Conservation (phyloP, 2,888 invertebrate genomes). For the Drosophila aldrichi region DNA sequence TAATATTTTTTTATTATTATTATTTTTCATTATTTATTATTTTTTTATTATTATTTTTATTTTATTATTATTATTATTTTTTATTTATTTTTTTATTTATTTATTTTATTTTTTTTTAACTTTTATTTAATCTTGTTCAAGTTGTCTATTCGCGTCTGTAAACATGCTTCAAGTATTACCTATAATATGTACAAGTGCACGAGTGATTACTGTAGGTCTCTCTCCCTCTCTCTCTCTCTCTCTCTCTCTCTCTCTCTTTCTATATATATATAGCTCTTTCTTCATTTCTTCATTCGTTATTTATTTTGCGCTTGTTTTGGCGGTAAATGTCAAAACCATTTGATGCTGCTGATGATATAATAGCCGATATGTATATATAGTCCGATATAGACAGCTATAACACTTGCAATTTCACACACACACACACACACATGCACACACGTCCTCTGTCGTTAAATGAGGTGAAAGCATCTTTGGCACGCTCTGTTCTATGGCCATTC, state of each 20-base stretch:
- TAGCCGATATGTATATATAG: slow-evolving; percentile 19
- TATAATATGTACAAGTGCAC: neutral
- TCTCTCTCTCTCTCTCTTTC: too few species aligned
- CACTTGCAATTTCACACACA: slow-evolving; percentile 16
- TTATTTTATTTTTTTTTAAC: too few species aligned
- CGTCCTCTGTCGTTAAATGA: slow-evolving; percentile 48
- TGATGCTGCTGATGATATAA: slow-evolving; percentile 56
- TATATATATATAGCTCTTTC: neutral
- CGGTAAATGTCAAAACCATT: slow-evolving; percentile 51
- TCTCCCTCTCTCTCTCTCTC: too few species aligned
- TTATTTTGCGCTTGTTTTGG: slow-evolving; percentile 33
- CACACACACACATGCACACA: neutral
- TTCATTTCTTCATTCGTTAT: slow-evolving; percentile 9
- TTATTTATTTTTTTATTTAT: too few species aligned
- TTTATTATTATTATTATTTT: too few species aligned
- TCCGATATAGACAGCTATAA: slow-evolving; percentile 20
- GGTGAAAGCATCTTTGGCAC: slow-evolving; percentile 64
- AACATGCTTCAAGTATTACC: neutral
- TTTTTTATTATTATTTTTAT: too few species aligned
- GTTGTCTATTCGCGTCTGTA: neutral
- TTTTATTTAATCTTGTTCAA: neutral
- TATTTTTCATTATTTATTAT: too few species aligned
- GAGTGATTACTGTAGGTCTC: neutral
- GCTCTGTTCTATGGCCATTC: slow-evolving; percentile 12
- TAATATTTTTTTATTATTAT: too few species aligned